Evolutionary conservation across 2,797 vertebrate species (phyloP), one percentile per base, ranked within the genome.

Genomic region (Chelmon rostratus): DNA sequence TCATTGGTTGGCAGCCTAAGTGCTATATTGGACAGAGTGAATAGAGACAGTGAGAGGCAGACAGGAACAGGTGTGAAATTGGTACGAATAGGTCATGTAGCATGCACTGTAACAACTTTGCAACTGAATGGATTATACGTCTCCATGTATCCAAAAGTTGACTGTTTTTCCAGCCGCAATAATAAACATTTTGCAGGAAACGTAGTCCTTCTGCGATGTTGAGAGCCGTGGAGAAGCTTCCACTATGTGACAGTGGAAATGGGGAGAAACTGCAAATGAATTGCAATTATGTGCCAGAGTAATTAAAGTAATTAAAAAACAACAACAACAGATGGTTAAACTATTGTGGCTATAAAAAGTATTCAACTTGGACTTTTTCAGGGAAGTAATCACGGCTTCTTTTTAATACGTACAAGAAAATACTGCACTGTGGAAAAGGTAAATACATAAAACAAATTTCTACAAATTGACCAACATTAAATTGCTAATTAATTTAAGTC

Each of bases 201-300:
- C 37, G 54, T 47, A 44, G 31, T 66, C 42, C 9, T 75, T 38
- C 28, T 75, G 25, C 1, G 10, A 3, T 40, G 12, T 31, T 79
- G 66, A 74, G 61, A 68, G 50, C 68, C 76, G 33, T 59, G 73
- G 40, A 82, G 76, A 71, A 58, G 33, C 44, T 40, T 76, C 56
- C 18, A 69, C 53, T 68, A 64, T 68, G 57, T 7, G 33, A 59
- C 57, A 42, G 31, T n/a, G n/a, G 42, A 38, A 78, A 63, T 64
- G 19, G 21, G 23, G 16, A 56, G 3, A 54, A 53, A 76, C 75
- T 19, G 16, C 50, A 66, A 81, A 35, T 47, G 56, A 68, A 47
- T 57, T 47, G 23, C 31, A 19, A 61, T 52, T 52, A 28, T 67
- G 28, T 63, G 37, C 28, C 65, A 65, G 58, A 70, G 12, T 42